Evolutionary conservation across 2,888 invertebrate species (phyloP).

Genomic region (Adelphocoris suturalis): DNA sequence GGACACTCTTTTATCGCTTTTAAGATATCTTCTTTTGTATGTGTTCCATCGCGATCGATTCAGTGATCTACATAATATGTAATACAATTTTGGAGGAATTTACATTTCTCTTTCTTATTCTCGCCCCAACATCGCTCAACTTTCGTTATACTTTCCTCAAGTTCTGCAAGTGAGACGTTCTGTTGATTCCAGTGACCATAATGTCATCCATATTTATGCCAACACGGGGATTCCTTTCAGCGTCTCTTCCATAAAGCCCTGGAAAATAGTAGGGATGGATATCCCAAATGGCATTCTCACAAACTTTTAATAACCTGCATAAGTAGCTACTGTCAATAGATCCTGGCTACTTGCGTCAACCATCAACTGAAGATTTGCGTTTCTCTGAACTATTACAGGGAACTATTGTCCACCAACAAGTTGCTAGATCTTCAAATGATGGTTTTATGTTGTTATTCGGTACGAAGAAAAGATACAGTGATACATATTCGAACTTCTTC

Average conservation of each 20-base stretch:
- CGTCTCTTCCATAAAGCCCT: slow-evolving; percentile 52
- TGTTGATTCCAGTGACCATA: too few species aligned
- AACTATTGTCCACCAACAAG: slow-evolving; percentile 42
- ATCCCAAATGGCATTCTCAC: slow-evolving; percentile 34
- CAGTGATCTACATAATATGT: background rate
- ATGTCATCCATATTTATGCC: too few species aligned
- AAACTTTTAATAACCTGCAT: background rate
- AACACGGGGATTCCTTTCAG: slow-evolving; percentile 25
- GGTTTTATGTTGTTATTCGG: slow-evolving; percentile 47
- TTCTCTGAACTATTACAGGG: slow-evolving; percentile 25
- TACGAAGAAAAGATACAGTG: slow-evolving; percentile 38
- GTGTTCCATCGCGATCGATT: background rate
- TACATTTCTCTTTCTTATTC: slow-evolving; percentile 23
- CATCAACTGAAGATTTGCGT: slow-evolving; percentile 38
- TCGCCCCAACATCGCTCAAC: slow-evolving; percentile 18
- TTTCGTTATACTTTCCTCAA: slow-evolving; percentile 23
- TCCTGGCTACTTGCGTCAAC: background rate
- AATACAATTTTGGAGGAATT: background rate
- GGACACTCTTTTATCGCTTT: background rate
- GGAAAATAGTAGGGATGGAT: slow-evolving; percentile 44
- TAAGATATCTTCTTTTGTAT: background rate
- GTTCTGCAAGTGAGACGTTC: background rate
- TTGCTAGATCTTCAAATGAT: slow-evolving; percentile 53
- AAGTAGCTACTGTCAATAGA: background rate
- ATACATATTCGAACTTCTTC: background rate